Percentiles rank a stretch among this genome's conserved stretches.
These are phyloP conservation scores for Nixonia krombeini DNA, from an alignment of 1,140 invertebrate genomes.

Conservation along the genomic window DNA sequence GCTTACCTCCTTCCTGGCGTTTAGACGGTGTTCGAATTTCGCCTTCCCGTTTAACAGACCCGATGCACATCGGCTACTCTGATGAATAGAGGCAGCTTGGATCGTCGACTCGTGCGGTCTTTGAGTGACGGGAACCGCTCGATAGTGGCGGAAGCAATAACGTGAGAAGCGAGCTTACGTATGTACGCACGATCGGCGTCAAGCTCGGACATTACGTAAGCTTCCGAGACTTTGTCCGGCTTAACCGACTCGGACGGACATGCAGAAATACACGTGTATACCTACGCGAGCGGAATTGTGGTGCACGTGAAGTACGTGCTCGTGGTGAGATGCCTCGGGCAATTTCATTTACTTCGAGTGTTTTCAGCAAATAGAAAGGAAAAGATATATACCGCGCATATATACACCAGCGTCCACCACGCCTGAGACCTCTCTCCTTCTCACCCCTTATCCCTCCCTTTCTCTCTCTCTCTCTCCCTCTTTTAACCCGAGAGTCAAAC, in stretches of 20 bases:
- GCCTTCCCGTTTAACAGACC: neutral
- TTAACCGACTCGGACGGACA: slow-evolving; percentile 13
- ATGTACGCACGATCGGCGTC: slow-evolving; percentile 12
- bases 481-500: too few species aligned
- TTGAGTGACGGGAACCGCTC: too few species aligned
- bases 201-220: slow-evolving; percentile 18
- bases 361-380: slow-evolving; percentile 22
- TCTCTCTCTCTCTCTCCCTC: too few species aligned
- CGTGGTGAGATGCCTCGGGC: slow-evolving; percentile 13
- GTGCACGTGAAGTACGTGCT: slow-evolving; percentile 25
- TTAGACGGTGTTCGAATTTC: neutral
- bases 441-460: too few species aligned
- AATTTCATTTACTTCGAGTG: slow-evolving; percentile 39
- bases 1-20: too few species aligned
- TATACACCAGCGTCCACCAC: neutral
- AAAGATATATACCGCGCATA: neutral
- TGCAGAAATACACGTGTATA: slow-evolving; percentile 8
- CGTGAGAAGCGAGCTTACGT: slow-evolving; percentile 14
- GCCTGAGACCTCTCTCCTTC: too few species aligned
- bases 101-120: neutral
- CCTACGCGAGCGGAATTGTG: too few species aligned
- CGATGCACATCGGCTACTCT: neutral
- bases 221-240: slow-evolving; percentile 18
- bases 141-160: slow-evolving; percentile 13
- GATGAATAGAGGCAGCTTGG: slow-evolving; percentile 16